Base-by-base conservation (phyloP, 2,113 vertebrate genomes). In the Rhabdornis inornatus region DNA sequence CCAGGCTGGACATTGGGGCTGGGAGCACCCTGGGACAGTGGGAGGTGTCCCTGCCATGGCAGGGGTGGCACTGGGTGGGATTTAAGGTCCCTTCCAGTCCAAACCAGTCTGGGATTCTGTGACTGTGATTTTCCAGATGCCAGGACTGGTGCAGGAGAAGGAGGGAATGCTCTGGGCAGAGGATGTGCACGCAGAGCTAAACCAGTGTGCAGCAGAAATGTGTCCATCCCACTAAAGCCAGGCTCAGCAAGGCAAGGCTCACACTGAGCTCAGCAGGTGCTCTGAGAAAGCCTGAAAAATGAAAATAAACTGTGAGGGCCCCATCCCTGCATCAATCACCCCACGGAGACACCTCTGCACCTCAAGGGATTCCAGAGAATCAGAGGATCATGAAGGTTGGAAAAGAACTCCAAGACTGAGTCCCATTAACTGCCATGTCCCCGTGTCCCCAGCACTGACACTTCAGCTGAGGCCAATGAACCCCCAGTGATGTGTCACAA, bases 401-500 rank as follows among this genome's bases (percentile, higher is more conserved):
- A 57, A 65, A 24, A 35, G 61, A 30, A 10, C 30, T 13, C 11
- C 0, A 25, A 28, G 31, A 31, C 42, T 0, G 2, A 85, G 50
- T n/a, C 15, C 42, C 50, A 18, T 11, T 7, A 6, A 22, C 14
- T 64, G 59, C 40, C 40, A 45, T 35, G 28, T 47, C 30, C 64
- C 35, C 53, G 11, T 19, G 65, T 7, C 30, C 69, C 70, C 59
- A n/a, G 1, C 40, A 33, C 31, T 39, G 61, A 27, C 39, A 20
- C 24, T 30, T 35, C 42, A 77, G 30, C 40, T 47, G 30, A 61
- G 59, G 37, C 18, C 64, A 50, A 3, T 0, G 0, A 37, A 10
- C 19, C 12, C 16, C 31, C 18, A 18, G 1, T 1, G 7, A 27
- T 3, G 1, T 23, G 47, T 37, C 53, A 50, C 1, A 4, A 16